Evolutionary conservation across 1,140 invertebrate species (phyloP).

Genomic region (Lethrus apterus): DNA sequence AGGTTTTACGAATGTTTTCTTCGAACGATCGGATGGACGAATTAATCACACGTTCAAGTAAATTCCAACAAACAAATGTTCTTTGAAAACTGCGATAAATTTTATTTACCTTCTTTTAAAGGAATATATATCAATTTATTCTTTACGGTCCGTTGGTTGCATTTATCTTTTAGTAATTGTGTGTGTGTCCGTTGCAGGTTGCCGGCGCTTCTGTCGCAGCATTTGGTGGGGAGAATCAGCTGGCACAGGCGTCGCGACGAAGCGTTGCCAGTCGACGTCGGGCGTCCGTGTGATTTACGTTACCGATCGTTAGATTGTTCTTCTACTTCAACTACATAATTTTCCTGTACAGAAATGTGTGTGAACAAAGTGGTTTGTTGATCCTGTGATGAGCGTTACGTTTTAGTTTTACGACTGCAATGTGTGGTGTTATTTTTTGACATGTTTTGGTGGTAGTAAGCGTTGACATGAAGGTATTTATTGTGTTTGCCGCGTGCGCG

Average conservation of each 20-base stretch:
- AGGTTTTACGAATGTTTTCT: too few species aligned
- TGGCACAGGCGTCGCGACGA: conserved; percentile 39
- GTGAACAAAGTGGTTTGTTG: conserved; percentile 16
- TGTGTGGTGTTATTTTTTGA: conserved; percentile 19
- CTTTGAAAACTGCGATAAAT: too few species aligned
- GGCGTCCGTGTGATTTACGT: conserved; percentile 24
- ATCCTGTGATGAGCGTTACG: conserved; percentile 19
- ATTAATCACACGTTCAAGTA: too few species aligned
- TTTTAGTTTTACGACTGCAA: conserved; percentile 9
- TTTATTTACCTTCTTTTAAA: too few species aligned
- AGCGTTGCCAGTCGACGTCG: conserved; percentile 36
- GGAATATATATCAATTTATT: too few species aligned
- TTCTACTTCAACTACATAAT: not conserved
- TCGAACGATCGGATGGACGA: too few species aligned
- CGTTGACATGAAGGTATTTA: conserved; percentile 21
- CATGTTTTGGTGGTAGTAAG: conserved; percentile 22
- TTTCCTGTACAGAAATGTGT: too few species aligned
- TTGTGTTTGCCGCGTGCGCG: conserved; percentile 23
- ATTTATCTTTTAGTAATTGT: conserved; percentile 24
- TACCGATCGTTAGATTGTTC: not conserved
- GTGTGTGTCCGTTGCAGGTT: conserved; percentile 40
- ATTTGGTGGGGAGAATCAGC: conserved; percentile 34
- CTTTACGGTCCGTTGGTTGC: conserved; percentile 7
- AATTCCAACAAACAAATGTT: too few species aligned
- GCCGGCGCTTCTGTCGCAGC: conserved; percentile 34